phyloP scores from a whole-genome alignment of 2,113 vertebrate species.

The Nannobrachium achirus region DNA sequence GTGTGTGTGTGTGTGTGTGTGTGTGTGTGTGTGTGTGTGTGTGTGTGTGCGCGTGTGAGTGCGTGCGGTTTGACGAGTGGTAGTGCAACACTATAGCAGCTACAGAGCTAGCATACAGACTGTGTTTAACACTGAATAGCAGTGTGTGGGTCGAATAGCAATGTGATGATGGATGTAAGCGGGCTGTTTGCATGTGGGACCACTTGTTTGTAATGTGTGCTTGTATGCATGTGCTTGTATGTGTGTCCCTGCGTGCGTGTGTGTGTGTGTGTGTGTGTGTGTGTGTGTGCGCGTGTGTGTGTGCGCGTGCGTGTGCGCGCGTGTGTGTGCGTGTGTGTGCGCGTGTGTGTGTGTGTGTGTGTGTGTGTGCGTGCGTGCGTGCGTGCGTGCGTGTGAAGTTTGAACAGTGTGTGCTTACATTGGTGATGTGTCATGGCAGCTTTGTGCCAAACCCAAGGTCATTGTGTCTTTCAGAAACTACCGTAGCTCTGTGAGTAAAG shows the following conservation, averaged over 20 bases:
- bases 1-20: neutral
- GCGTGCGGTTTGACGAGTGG: too few relatives aligned
- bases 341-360: neutral
- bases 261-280: neutral
- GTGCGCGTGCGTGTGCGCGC: neutral
- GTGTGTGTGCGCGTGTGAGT: too few relatives aligned
- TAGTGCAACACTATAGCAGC: too few relatives aligned
- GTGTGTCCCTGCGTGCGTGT: neutral
- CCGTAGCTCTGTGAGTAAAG: slow-evolving; percentile 8
- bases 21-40: neutral
- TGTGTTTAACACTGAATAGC: neutral
- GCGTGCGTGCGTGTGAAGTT: slow-evolving; percentile 6
- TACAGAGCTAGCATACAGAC: too few relatives aligned
- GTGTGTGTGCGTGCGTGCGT: slow-evolving; percentile 11
- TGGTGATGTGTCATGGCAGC: slow-evolving; percentile 33
- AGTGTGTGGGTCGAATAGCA: slow-evolving; percentile 16
- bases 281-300: neutral
- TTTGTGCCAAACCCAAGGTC: slow-evolving; percentile 43
- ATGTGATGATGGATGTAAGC: slow-evolving; percentile 25
- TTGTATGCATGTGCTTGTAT: neutral
- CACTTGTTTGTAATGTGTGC: neutral
- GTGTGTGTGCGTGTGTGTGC: neutral
- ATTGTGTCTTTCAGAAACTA: slow-evolving; percentile 22
- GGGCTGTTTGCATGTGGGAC: slow-evolving; percentile 29
- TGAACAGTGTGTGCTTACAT: slow-evolving; percentile 31